These are phyloP conservation scores for Staurois parvus DNA, from an alignment of 2,797 vertebrate species.

Conservation along the genomic window DNA sequence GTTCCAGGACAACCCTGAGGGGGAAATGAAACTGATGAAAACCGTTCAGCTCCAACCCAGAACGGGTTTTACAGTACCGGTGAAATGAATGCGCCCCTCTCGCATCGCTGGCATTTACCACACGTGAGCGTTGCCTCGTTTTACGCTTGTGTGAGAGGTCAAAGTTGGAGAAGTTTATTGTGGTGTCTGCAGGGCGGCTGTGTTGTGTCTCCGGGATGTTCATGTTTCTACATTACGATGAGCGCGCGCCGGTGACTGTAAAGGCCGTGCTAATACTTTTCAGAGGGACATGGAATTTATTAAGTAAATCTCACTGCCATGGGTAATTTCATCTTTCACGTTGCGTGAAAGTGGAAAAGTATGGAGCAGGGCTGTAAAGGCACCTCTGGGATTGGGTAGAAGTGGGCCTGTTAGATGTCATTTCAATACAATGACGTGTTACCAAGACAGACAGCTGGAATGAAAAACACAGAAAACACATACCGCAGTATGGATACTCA, in stretches of 20 bases:
- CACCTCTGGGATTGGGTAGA: neutral
- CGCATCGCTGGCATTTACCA: conserved; percentile 44
- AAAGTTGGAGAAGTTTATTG: conserved; percentile 57
- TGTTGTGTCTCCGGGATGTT: conserved; percentile 49
- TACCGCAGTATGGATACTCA: too few relatives aligned
- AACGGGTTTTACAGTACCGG: neutral
- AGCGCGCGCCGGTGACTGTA: neutral
- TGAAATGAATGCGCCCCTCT: conserved; percentile 25
- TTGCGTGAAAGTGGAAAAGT: conserved; percentile 25
- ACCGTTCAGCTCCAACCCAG: neutral
- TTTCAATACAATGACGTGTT: neutral
- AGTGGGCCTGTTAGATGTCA: neutral
- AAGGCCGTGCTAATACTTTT: neutral
- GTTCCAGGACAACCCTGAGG: conserved; percentile 11
- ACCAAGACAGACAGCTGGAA: too few relatives aligned
- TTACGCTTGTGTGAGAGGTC: conserved; percentile 51
- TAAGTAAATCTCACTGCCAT: neutral
- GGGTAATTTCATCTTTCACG: conserved; percentile 3
- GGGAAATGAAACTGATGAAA: neutral
- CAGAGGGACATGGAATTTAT: conserved; percentile 28
- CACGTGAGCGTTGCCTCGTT: neutral
- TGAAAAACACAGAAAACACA: too few relatives aligned
- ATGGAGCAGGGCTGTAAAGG: conserved; percentile 9
- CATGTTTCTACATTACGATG: conserved; percentile 47
- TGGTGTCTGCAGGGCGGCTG: neutral